Evolutionary conservation across 2,113 vertebrate genomes (phyloP).

Genomic region (Oreochromis tanganicae): DNA sequence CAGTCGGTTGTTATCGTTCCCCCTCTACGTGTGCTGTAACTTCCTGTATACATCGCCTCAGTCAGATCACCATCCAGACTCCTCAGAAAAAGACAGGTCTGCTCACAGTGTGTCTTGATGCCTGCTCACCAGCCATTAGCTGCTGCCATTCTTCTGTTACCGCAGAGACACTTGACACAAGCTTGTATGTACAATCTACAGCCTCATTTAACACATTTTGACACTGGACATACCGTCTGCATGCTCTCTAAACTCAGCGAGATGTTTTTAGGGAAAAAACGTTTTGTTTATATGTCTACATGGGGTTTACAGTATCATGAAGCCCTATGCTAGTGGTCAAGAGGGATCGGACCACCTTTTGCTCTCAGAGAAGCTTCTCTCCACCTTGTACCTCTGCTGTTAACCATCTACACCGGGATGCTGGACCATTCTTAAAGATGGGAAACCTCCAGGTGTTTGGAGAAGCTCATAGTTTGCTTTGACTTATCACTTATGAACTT

Average conservation of each 20-base stretch:
- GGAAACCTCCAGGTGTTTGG: background rate
- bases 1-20: slow-evolving; percentile 88
- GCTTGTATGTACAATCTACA: slow-evolving; percentile 15
- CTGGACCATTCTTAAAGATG: background rate
- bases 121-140: background rate
- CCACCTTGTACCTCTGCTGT: background rate
- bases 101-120: slow-evolving; percentile 60
- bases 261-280: background rate
- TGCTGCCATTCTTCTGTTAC: slow-evolving; percentile 4
- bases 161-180: background rate
- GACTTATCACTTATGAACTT: background rate
- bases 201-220: background rate
- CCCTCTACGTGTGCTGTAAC: slow-evolving; percentile 95
- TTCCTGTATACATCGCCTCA: slow-evolving; percentile 89
- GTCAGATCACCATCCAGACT: slow-evolving; percentile 61
- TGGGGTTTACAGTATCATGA: background rate
- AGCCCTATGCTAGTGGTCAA: background rate
- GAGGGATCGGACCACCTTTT: background rate
- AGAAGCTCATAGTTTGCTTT: background rate
- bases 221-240: slow-evolving; percentile 4
- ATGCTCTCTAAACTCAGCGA: slow-evolving; percentile 11
- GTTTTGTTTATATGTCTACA: background rate
- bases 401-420: background rate
- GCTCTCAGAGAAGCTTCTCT: background rate
- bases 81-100: slow-evolving; percentile 56